Conservation (phyloP, 2,797 vertebrate genomes). For the Dicrostonyx torquatus region DNA sequence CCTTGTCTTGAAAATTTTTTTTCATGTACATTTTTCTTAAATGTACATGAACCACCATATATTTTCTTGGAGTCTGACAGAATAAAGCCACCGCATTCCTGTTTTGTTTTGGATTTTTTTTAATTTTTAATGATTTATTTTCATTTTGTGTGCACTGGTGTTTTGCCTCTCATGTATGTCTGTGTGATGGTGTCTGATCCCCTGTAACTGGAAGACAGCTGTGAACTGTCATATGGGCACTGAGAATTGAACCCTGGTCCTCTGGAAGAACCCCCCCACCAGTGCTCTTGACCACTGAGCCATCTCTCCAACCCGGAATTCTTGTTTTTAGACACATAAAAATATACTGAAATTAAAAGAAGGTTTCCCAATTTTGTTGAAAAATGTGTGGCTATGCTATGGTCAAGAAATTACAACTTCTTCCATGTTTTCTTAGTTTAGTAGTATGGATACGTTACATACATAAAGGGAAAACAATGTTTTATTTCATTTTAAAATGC, state of each 20-base stretch:
- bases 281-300: not conserved
- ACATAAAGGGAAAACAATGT: not conserved
- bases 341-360: constrained; percentile 56
- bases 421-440: constrained; percentile 22
- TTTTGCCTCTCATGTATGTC: not conserved
- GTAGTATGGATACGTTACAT: not conserved
- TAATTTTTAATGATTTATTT: not conserved
- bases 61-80: not conserved
- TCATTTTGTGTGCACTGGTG: not conserved
- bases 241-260: not conserved
- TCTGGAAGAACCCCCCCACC: not conserved
- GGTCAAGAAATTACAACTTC: not conserved
- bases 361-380: constrained; percentile 18
- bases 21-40: too few relatives aligned
- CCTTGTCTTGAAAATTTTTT: not conserved
- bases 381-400: constrained; percentile 34
- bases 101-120: not conserved
- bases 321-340: not conserved
- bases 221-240: not conserved
- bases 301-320: not conserved
- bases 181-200: not conserved
- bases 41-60: not conserved
- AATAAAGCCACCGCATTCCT: constrained; percentile 19
- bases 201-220: not conserved
- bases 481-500: constrained; percentile 32